These are phyloP conservation scores for Vulpes vulpes DNA, from an alignment of 2,113 vertebrate species.

Conservation along the genomic window DNA sequence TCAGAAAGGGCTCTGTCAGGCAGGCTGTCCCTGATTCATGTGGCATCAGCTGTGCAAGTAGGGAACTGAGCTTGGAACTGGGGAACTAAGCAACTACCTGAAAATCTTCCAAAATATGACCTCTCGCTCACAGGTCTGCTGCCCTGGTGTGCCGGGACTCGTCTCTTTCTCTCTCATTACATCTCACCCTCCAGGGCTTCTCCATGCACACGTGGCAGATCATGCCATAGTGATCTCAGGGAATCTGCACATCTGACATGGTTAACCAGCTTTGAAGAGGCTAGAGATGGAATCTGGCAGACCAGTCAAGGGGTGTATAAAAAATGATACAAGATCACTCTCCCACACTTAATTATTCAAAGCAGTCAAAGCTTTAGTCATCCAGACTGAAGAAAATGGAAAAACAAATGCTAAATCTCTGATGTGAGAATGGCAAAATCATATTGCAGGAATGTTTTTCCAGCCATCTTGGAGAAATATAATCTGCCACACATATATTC, in stretches of 20 bases:
- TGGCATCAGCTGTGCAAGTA: neutral
- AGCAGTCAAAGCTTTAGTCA: neutral
- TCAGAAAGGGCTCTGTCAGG: neutral
- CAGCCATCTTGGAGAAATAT: neutral
- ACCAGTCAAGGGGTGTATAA: no score
- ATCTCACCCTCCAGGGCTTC: neutral
- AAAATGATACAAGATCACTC: neutral
- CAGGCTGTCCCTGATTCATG: neutral
- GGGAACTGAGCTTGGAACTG: neutral
- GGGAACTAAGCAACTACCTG: neutral
- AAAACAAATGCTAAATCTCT: neutral
- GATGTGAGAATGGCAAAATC: neutral
- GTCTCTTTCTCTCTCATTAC: neutral
- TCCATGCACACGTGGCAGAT: neutral
- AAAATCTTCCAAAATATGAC: neutral
- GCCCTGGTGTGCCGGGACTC: fast-evolving
- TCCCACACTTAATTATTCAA: neutral
- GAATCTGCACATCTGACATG: neutral
- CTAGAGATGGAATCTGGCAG: neutral
- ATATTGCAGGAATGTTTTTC: neutral
- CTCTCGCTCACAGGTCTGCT: fast-evolving
- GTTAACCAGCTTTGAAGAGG: neutral
- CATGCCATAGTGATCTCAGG: neutral
- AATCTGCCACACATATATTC: neutral
- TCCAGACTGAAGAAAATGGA: neutral